Conservation (phyloP, 1,140 invertebrate species). For the Cydia amplana region DNA sequence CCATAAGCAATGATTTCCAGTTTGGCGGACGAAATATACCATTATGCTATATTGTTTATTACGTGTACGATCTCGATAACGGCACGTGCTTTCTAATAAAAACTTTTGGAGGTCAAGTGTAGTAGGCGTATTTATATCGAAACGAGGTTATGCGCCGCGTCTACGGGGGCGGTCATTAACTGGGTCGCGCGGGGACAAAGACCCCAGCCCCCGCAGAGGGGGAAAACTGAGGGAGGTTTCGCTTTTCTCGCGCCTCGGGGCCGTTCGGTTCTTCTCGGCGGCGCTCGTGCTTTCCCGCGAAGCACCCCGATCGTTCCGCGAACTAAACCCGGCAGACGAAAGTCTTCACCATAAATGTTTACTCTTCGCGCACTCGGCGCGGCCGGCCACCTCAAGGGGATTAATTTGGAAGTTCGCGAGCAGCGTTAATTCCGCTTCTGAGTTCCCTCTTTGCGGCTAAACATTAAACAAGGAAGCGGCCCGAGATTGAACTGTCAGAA, state of each 20-base stretch:
- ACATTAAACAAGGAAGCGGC: conserved; percentile 47
- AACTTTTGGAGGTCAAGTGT: conserved; percentile 79
- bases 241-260: conserved; percentile 55
- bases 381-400: conserved; percentile 68
- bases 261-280: conserved; percentile 42
- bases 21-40: conserved; percentile 31
- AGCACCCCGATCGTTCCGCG: conserved; percentile 58
- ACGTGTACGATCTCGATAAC: conserved; percentile 61
- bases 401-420: conserved; percentile 70
- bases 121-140: conserved; percentile 78
- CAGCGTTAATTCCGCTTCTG: conserved; percentile 59
- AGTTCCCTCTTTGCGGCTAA: conserved; percentile 66
- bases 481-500: conserved; percentile 55
- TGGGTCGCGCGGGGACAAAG: conserved; percentile 76
- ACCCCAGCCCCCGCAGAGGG: conserved; percentile 61
- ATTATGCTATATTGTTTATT: conserved; percentile 62
- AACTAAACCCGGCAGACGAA: conserved; percentile 44
- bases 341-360: conserved; percentile 62
- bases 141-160: conserved; percentile 72
- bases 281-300: conserved; percentile 45
- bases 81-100: conserved; percentile 77
- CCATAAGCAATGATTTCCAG: neutral
- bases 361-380: conserved; percentile 59
- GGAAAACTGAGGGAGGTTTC: conserved; percentile 62
- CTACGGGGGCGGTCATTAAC: conserved; percentile 78